Evolutionary conservation across 2,113 vertebrate genomes (phyloP), one percentile per base, ranked within the genome.

Genomic region (Rhinopithecus roxellana): DNA sequence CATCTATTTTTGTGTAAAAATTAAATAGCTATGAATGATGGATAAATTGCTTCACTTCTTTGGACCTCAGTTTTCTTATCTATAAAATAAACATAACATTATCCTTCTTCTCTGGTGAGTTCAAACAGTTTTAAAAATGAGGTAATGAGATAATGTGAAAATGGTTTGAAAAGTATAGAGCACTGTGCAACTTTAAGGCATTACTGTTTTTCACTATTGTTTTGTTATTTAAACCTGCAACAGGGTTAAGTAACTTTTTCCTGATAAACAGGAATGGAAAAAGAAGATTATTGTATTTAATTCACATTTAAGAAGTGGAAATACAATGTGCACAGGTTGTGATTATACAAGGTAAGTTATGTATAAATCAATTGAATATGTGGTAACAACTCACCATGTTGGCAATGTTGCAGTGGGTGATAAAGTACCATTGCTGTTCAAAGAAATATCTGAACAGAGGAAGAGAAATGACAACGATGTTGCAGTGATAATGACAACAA

Each of bases 281-380:
- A 52, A 82, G 38, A 94, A 55, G 64, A 72, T 27, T 30, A 64
- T 52, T 75, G 8, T 64, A 30, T 93, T 92, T 89, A 86, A 23
- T 89, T 90, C 77, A 94, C 30, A 40, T 52, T 40, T 88, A 69
- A 90, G 45, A 89, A 85, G 59, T 70, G 90, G 80, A 93, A 95
- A 38, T 75, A 84, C 40, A 91, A 85, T 79, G 30, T 77, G 32
- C 22, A 84, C 20, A 87, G 74, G 43, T 38, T 59, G 4, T 18
- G n/a, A 35, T 57, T 38, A 85, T 38, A 84, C 6, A 79, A 70
- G 23, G 3, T 64, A 70, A 86, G 20, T 43, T 40, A 48, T n/a
- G 25, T 52, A 52, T 23, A 83, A 59, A 59, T 52, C 74, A 59
- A 11, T 30, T 40, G 52, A 32, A 32, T 95, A 52, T 38, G 18